These are phyloP conservation scores for Drosophila burlai DNA, from an alignment of 1,140 invertebrate genomes.

Conservation along the genomic window DNA sequence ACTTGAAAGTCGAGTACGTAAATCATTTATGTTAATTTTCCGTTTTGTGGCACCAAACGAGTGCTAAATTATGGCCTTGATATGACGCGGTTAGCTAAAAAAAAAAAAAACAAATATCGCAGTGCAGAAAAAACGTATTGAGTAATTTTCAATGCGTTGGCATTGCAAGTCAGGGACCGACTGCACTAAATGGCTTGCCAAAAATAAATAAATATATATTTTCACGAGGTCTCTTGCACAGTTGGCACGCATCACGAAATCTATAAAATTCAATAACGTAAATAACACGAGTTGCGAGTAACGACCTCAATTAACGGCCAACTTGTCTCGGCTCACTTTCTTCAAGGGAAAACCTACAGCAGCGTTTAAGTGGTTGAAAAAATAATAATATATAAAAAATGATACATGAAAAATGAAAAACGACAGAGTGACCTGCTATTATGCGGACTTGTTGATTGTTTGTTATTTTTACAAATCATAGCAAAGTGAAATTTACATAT, in stretches of 20 bases:
- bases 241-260: conserved; percentile 57
- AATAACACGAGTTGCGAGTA: conserved; percentile 30
- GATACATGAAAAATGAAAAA: conserved; percentile 33
- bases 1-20: conserved; percentile 66
- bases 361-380: conserved; percentile 6
- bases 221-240: conserved; percentile 51
- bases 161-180: conserved; percentile 74
- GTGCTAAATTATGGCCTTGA: conserved; percentile 70
- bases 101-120: conserved; percentile 9
- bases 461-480: conserved; percentile 57
- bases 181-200: conserved; percentile 65
- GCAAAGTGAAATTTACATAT: conserved; percentile 71
- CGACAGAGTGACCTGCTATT: conserved; percentile 34
- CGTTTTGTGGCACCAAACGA: conserved; percentile 44
- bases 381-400: conserved; percentile 33
- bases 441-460: conserved; percentile 43
- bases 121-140: conserved; percentile 57
- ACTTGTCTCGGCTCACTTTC: conserved; percentile 64
- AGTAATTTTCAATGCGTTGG: conserved; percentile 54
- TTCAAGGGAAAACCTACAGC: conserved; percentile 61
- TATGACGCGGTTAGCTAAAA: conserved; percentile 26
- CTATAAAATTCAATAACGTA: conserved; percentile 51
- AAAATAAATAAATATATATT: conserved; percentile 52
- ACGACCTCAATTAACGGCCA: conserved; percentile 64
- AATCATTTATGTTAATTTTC: conserved; percentile 70